A percentile compares a stretch with the other conserved stretches of the same genome.
These are phyloP conservation scores for Oedothorax gibbosus DNA, from an alignment of 1,140 invertebrate genomes.

Conservation along the genomic window DNA sequence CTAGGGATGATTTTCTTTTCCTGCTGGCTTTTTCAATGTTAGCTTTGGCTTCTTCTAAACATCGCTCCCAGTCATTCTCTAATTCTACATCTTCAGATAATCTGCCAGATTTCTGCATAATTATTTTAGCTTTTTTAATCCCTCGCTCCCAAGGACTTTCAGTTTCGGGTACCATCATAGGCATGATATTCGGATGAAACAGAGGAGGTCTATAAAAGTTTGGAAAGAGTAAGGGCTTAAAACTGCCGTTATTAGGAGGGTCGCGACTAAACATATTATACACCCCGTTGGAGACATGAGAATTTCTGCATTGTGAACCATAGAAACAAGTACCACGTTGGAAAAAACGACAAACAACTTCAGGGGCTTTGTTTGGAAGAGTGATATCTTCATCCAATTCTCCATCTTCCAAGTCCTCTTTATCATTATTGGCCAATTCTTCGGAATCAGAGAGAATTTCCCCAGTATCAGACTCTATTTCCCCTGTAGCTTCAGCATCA, in stretches of 20 bases:
- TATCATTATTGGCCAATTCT: not conserved
- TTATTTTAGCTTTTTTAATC: not conserved
- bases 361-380: not conserved
- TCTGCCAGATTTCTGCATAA: not conserved
- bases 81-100: not conserved
- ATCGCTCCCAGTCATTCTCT: conserved; percentile 19
- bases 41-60: conserved; percentile 16
- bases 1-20: conserved; percentile 20
- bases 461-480: not conserved
- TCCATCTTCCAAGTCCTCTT: conserved; percentile 39
- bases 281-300: conserved; percentile 13
- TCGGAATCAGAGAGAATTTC: not conserved
- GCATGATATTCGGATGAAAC: not conserved
- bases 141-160: too few relatives aligned
- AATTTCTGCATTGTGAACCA: conserved; percentile 16
- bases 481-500: not conserved
- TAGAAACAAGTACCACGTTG: conserved; percentile 2
- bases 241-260: not conserved
- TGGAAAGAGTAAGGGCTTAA: not conserved
- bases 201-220: not conserved
- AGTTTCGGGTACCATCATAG: not conserved
- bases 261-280: conserved; percentile 36
- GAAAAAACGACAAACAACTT: conserved; percentile 16
- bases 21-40: conserved; percentile 1
- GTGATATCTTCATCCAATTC: conserved; percentile 29